A percentile compares a stretch with the other conserved stretches of the same genome.
These are phyloP conservation scores for Diglossa brunneiventris DNA, from an alignment of 2,113 vertebrate species.

Conservation along the genomic window DNA sequence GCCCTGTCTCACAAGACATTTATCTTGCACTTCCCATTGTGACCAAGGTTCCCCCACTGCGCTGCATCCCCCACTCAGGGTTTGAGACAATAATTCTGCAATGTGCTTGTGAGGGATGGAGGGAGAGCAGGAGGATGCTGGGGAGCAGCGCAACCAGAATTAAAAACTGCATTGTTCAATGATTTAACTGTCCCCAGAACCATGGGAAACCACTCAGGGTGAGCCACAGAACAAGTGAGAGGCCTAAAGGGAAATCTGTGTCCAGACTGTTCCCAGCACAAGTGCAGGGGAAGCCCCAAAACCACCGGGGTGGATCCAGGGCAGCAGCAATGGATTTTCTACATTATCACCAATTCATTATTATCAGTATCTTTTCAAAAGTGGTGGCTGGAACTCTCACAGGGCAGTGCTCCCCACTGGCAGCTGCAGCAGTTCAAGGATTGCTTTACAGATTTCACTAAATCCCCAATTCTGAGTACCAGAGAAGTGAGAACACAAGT, in stretches of 20 bases:
- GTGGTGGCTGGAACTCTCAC: rapidly evolving
- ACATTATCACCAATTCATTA: not conserved
- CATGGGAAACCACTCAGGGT: rapidly evolving
- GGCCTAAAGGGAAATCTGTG: not conserved
- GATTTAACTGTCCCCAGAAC: not conserved
- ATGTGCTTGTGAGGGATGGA: rapidly evolving
- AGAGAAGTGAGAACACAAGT: not conserved
- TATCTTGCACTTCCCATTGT: not conserved
- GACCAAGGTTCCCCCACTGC: not conserved
- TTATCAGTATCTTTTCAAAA: rapidly evolving
- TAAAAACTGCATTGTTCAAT: rapidly evolving
- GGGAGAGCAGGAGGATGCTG: not conserved
- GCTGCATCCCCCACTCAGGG: not conserved
- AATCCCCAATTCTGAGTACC: not conserved
- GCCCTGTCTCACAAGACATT: not conserved
- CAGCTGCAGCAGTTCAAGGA: not conserved
- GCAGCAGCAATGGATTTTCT: rapidly evolving
- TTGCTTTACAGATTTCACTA: not conserved
- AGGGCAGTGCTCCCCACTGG: rapidly evolving
- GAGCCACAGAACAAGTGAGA: not conserved
- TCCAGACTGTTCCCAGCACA: not conserved
- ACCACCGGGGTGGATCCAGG: rapidly evolving
- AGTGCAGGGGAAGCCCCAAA: not conserved
- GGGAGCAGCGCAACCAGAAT: not conserved
- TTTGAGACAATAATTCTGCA: not conserved